Evolutionary conservation across 2,797 vertebrate species (phyloP).

Genomic region (Gambusia yucatana): DNA sequence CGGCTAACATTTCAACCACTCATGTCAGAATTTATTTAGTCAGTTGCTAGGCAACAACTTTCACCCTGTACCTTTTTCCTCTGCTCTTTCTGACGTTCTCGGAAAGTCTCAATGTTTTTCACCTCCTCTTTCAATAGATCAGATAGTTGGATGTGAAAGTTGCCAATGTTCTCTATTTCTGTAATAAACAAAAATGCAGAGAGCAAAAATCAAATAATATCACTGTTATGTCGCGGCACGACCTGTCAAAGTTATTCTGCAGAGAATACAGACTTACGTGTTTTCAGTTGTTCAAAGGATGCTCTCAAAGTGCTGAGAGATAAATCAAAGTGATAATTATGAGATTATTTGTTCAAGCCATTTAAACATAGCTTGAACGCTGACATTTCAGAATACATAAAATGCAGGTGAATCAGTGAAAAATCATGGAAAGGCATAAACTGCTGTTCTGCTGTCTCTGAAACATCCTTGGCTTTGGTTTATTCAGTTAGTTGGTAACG

Average conservation of each 20-base stretch:
- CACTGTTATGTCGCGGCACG: too few species aligned
- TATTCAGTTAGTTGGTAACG: neutral
- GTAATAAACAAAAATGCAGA: slow-evolving; percentile 17
- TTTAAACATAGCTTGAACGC: neutral
- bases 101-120: slow-evolving; percentile 91
- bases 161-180: slow-evolving; percentile 94
- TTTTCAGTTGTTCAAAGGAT: slow-evolving; percentile 90
- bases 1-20: neutral
- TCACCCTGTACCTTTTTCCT: slow-evolving; percentile 88
- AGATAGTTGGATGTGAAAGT: slow-evolving; percentile 91
- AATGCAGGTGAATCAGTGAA: neutral
- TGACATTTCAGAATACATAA: neutral
- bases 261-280: slow-evolving; percentile 82
- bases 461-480: neutral
- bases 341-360: neutral
- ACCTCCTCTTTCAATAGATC: slow-evolving; percentile 88
- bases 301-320: slow-evolving; percentile 86
- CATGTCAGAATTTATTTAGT: neutral
- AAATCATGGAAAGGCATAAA: neutral
- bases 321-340: neutral
- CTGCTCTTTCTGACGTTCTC: slow-evolving; percentile 94
- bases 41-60: slow-evolving; percentile 12
- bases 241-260: neutral
- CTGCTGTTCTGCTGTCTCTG: neutral
- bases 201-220: neutral